phyloP scores from a whole-genome alignment of 2,797 vertebrate species.

The Lithobates pipiens region DNA sequence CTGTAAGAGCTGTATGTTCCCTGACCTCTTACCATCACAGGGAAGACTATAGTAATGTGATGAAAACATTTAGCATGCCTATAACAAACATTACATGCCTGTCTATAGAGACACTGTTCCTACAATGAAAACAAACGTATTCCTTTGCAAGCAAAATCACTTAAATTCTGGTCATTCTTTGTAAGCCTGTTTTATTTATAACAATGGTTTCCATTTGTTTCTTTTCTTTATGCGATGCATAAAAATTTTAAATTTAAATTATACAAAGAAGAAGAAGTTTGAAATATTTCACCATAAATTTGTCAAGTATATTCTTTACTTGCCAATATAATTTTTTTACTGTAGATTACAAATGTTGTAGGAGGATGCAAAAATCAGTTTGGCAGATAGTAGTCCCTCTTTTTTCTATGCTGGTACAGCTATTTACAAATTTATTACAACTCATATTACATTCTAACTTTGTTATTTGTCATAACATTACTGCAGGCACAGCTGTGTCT shows the following conservation, averaged over 20 bases:
- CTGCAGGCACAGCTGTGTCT: too few relatives aligned
- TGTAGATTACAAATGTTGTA: too few relatives aligned
- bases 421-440: too few relatives aligned
- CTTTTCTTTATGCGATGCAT: background rate
- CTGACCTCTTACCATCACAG: conserved; percentile 18
- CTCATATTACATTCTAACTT: too few relatives aligned
- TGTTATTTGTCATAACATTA: too few relatives aligned
- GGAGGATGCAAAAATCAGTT: too few relatives aligned
- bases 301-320: too few relatives aligned
- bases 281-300: too few relatives aligned
- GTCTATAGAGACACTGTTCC: background rate
- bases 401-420: too few relatives aligned
- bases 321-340: too few relatives aligned
- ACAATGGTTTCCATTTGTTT: background rate
- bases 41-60: background rate
- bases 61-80: conserved; percentile 5
- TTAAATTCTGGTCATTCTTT: background rate
- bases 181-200: background rate
- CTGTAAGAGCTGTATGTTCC: conserved; percentile 8
- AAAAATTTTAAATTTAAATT: background rate
- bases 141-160: too few relatives aligned
- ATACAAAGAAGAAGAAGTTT: background rate
- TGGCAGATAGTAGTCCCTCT: too few relatives aligned
- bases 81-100: background rate
- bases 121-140: background rate